These are phyloP conservation scores for Cinara cedri DNA, from an alignment of 2,888 invertebrate genomes.

Conservation along the genomic window DNA sequence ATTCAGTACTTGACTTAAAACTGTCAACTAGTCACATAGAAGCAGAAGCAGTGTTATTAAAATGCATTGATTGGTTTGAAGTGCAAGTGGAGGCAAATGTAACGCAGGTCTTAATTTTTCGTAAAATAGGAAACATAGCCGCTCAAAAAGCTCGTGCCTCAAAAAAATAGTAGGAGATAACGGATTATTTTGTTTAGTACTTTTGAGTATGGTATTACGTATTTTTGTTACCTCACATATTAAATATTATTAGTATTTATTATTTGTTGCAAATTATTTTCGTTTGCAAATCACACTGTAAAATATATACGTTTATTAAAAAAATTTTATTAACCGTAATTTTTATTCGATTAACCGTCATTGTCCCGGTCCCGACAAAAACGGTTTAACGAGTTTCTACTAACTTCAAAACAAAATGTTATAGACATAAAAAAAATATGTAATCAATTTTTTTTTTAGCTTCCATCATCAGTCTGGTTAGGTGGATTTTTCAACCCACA, in stretches of 20 bases:
- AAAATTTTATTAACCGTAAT: too few species aligned
- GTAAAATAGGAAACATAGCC: too few species aligned
- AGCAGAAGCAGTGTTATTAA: neutral
- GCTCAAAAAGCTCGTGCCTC: too few species aligned
- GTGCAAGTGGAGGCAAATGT: neutral
- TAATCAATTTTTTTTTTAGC: constrained; percentile 63
- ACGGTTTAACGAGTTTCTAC: neutral
- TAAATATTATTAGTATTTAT: too few species aligned
- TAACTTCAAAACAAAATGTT: neutral
- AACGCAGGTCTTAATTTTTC: too few species aligned
- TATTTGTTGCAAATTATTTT: neutral
- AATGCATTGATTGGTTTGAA: neutral
- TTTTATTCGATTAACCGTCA: neutral
- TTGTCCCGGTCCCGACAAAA: neutral
- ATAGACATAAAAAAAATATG: neutral
- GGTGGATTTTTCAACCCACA: constrained; percentile 97
- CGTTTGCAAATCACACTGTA: neutral
- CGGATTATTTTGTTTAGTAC: too few species aligned
- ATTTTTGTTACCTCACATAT: too few species aligned
- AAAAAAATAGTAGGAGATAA: too few species aligned
- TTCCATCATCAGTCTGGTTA: constrained; percentile 89
- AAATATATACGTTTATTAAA: neutral
- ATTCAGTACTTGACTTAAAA: neutral
- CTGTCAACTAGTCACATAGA: neutral
- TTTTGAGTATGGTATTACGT: neutral